Base-by-base conservation (phyloP, 2,113 vertebrate species). In the Ailuropoda melanoleuca region DNA sequence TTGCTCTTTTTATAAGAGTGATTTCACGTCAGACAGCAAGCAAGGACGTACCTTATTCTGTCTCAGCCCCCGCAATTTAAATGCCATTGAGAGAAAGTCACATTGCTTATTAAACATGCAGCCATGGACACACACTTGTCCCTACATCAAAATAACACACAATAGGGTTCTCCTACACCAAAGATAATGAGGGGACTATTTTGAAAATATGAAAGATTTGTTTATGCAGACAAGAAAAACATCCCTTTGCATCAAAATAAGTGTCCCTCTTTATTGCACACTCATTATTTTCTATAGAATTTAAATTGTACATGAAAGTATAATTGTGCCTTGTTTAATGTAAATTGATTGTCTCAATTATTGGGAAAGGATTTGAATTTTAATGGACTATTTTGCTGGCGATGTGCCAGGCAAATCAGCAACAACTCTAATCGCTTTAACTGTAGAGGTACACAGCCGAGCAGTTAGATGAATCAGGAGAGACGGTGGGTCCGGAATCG, bases 261-360 rank as follows among this genome's bases (percentile, higher is more conserved):
- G 88, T 97, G 43, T 94, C 91, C 48, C 21, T 95, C 39, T 21
- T 53, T 81, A 96, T 77, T 87, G 68, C 78, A 94, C 81, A 72
- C 93, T 96, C 88, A 87, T 84, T 98, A 97, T 83, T 98, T 98
- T 90, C 97, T 96, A 96, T 88, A 97, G 98, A 98, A 98, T 80
- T 93, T 95, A 86, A 97, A 94, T 87, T 43, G 55, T 91, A 84
- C 64, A 96, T 97, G 77, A 96, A 98, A 98, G 98, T 50, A 62
- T 72, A 97, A 98, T 95, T 94, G 97, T 96, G 97, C 91, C 98
- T 98, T 98, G 96, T 97, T 97, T 97, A 98, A 98, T 96, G 92
- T 90, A 98, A 97, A 90, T 94, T 97, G 81, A 98, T 93, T 97
- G 92, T 84, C 97, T 80, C 78, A 96, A 96, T 98, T 98, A 97